Evolutionary conservation across 1,140 invertebrate genomes (phyloP).

Genomic region (Lineus longissimus): DNA sequence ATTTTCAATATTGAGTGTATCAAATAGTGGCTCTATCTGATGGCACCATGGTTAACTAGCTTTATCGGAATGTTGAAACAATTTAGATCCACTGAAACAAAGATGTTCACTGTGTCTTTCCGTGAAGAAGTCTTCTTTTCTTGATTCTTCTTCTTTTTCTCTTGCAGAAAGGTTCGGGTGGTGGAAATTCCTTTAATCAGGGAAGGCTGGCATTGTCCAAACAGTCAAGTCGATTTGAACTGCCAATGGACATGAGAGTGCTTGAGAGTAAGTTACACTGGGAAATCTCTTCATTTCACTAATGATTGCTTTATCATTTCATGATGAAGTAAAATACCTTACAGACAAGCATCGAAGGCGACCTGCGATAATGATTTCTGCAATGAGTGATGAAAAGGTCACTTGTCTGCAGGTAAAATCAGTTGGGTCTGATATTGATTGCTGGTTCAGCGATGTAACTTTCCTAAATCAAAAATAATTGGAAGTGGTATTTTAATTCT

Average conservation of each 20-base stretch:
- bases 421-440: neutral
- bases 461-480: too few relatives aligned
- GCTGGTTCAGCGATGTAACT: too few relatives aligned
- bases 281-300: neutral
- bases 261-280: constrained; percentile 36
- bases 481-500: too few relatives aligned
- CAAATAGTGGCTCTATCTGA: too few relatives aligned
- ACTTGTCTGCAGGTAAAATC: neutral
- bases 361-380: neutral
- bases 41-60: too few relatives aligned
- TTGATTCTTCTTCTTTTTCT: too few relatives aligned
- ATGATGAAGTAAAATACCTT: neutral
- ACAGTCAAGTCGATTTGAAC: constrained; percentile 42
- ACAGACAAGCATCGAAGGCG: neutral
- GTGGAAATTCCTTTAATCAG: constrained; percentile 23
- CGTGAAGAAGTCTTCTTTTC: constrained; percentile 8
- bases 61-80: too few relatives aligned
- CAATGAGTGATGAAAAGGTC: neutral
- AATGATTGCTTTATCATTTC: neutral
- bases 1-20: too few relatives aligned
- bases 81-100: neutral
- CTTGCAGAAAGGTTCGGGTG: too few relatives aligned
- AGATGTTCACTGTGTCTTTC: neutral
- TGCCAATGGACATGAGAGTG: constrained; percentile 45
- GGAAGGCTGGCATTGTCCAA: constrained; percentile 40